phyloP scores from a whole-genome alignment of 2,797 vertebrate species.

The Mus spretus region DNA sequence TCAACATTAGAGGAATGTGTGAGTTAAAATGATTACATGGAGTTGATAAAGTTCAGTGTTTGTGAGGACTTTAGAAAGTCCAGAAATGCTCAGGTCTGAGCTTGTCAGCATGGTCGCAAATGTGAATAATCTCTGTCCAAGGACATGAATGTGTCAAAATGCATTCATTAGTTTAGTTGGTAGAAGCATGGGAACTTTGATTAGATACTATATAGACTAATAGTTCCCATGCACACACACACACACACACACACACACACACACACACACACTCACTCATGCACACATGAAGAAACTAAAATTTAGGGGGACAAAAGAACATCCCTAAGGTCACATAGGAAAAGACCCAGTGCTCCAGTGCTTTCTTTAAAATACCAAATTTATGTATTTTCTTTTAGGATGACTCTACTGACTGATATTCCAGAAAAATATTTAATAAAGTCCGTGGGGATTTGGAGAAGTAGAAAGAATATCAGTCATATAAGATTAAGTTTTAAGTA shows the following conservation, averaged over 20 bases:
- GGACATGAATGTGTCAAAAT: slow-evolving; percentile 28
- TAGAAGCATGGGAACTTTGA: neutral
- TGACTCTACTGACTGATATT: neutral
- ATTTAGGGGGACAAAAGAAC: neutral
- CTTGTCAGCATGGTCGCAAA: neutral
- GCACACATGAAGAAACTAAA: neutral
- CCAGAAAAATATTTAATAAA: slow-evolving; percentile 8
- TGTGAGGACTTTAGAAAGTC: neutral
- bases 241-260: neutral
- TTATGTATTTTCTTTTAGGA: neutral
- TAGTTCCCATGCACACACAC: neutral
- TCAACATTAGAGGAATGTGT: neutral
- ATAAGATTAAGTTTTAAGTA: neutral
- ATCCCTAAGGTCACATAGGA: neutral
- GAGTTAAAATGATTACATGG: neutral
- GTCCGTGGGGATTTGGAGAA: neutral
- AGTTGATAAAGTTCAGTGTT: slow-evolving; percentile 29
- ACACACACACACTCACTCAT: neutral
- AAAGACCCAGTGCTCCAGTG: neutral
- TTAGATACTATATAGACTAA: neutral
- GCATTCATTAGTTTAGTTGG: slow-evolving; percentile 49
- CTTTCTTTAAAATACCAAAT: neutral
- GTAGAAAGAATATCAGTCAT: neutral
- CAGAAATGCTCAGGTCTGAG: neutral
- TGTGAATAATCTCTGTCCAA: neutral